These are phyloP conservation scores for Coracopsis vasa DNA, from an alignment of 2,113 vertebrate genomes.

Conservation along the genomic window DNA sequence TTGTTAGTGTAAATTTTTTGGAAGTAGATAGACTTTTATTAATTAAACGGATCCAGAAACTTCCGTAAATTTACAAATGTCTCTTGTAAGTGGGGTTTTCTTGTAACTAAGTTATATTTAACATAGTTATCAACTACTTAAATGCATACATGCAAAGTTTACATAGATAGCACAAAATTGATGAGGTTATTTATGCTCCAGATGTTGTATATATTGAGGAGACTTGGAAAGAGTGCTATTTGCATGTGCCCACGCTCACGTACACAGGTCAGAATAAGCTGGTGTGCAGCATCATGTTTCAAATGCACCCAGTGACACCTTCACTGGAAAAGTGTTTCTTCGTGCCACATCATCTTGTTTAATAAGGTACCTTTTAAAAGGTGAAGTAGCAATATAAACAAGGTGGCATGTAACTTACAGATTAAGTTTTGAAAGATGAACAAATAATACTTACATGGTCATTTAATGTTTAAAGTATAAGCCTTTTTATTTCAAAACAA, in stretches of 20 bases:
- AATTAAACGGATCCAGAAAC: neutral
- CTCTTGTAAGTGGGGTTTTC: neutral
- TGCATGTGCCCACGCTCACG: neutral
- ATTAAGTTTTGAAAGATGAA: neutral
- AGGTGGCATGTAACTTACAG: neutral
- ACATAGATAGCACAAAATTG: neutral
- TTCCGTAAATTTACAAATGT: neutral
- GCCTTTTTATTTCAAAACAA: neutral
- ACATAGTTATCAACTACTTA: neutral
- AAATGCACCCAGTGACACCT: neutral
- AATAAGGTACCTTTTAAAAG: neutral
- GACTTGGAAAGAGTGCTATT: neutral
- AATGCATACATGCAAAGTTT: neutral
- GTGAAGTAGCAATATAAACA: neutral
- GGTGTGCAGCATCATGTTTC: neutral
- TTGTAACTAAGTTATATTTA: neutral
- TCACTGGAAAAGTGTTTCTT: neutral
- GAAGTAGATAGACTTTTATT: neutral
- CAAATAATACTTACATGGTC: neutral
- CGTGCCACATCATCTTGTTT: neutral
- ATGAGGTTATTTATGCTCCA: neutral
- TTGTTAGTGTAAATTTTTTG: neutral
- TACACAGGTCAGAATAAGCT: neutral
- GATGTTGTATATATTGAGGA: neutral
- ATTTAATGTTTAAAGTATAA: neutral